Evolutionary conservation across 2,797 vertebrate species (phyloP).

Genomic region (Arrhamphus sclerolepis): DNA sequence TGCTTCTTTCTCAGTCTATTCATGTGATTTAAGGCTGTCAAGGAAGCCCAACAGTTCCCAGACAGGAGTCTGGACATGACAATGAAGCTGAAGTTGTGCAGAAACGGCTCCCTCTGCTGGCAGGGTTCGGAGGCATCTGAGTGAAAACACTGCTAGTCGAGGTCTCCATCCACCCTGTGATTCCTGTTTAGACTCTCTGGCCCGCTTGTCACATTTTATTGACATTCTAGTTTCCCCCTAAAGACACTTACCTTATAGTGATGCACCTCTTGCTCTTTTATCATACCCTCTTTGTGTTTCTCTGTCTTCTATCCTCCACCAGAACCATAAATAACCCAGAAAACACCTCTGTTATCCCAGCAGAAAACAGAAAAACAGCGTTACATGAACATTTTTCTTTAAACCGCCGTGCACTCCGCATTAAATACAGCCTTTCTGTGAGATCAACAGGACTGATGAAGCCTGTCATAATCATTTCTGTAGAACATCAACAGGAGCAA

Average conservation of each 20-base stretch:
- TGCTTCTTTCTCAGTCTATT: constrained; percentile 54
- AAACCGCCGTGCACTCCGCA: constrained; percentile 40
- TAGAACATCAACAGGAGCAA: constrained; percentile 71
- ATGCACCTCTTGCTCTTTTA: constrained; percentile 13
- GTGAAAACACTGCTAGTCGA: not conserved
- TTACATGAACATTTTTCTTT: constrained; percentile 42
- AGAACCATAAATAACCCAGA: constrained; percentile 52
- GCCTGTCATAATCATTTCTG: constrained; percentile 75
- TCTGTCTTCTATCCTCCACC: constrained; percentile 27
- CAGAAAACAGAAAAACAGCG: constrained; percentile 66
- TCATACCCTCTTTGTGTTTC: constrained; percentile 39
- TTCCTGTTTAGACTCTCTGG: not conserved
- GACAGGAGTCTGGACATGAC: constrained; percentile 69
- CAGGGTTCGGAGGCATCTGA: constrained; percentile 36
- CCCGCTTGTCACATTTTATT: constrained; percentile 9
- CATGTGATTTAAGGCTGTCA: constrained; percentile 70
- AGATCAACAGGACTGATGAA: constrained; percentile 71
- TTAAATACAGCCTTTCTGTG: constrained; percentile 64
- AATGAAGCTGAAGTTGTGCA: constrained; percentile 63
- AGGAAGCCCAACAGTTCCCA: constrained; percentile 46
- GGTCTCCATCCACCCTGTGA: not conserved
- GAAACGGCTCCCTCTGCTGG: constrained; percentile 76
- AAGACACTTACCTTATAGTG: constrained; percentile 28
- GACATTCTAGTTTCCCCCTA: constrained; percentile 8
- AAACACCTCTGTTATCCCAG: constrained; percentile 48